Evolutionary conservation across 2,888 invertebrate genomes (phyloP), one percentile per base, ranked within the genome.

Genomic region (Orchesellides sinensis): DNA sequence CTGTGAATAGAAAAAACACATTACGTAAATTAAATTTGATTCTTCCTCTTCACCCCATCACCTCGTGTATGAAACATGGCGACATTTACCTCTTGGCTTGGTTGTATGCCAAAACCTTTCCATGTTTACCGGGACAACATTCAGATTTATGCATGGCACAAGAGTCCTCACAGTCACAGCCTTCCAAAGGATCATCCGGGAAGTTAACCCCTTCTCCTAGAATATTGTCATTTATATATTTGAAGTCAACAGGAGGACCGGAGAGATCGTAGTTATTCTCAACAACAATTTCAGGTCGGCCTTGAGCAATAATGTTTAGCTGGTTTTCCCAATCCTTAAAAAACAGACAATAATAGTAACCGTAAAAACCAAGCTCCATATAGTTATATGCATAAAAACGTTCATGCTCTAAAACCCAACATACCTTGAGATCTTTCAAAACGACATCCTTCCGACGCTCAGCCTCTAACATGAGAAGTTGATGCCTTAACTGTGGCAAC

Each of bases 171-270:
- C 97, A 97, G 47, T 94, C 93, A 90, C 98, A 98, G 4, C 96
- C 96, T 63, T 95, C 92, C 0, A 95, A 93, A 0, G 97, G 95
- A 78, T 95, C 94, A 85, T 94, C 92, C 0, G 95, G 94, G 72
- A 96, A 94, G 5, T 91, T 91, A 0, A 84, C 78, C 1, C 93
- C 94, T 0, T 92, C 91, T 3, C 94, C 93, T 5, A 94, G 92
- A 59, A 95, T 92, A 88, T 94, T 95, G 86, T 94, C 93, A 88
- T 95, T 95, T n/a, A 96, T 94, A 89, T 97, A 98, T 0, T 92
- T 92, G 90, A 98, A 98, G 88, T 93, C 93, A 73, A 92, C 91
- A 0, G 98, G 98, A 0, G 96, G 95, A 0, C 93, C 92, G 27
- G 74, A 52, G 0, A 85, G 91, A 90, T 98, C 98, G 0, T 94